Percentiles rank a stretch among this genome's conserved stretches.
These are phyloP conservation scores for Synaphobranchus kaupii DNA, from an alignment of 2,797 vertebrate species.

Conservation along the genomic window DNA sequence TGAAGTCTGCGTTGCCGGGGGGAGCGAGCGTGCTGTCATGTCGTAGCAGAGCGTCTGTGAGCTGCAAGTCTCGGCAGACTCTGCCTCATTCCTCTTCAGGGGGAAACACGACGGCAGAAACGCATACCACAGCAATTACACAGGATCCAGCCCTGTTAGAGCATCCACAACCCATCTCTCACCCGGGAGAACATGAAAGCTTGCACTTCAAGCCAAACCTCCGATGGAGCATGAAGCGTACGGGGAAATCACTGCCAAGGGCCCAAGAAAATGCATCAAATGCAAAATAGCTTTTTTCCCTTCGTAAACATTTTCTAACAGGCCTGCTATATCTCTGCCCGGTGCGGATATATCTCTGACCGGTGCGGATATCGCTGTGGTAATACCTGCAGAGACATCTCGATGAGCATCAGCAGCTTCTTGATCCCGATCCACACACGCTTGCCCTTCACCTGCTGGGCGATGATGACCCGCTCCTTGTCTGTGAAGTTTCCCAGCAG, in stretches of 20 bases:
- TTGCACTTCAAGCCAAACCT: too few species aligned
- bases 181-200: too few species aligned
- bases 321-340: too few species aligned
- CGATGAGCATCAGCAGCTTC: constrained; percentile 95
- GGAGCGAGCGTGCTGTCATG: constrained; percentile 65
- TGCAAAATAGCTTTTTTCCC: too few species aligned
- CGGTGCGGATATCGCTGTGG: too few species aligned
- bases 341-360: too few species aligned
- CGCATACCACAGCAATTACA: constrained; percentile 74
- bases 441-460: constrained; percentile 79
- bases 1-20: constrained; percentile 73
- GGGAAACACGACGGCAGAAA: constrained; percentile 49
- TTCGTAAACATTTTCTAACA: too few species aligned
- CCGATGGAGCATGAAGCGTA: too few species aligned
- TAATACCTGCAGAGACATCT: constrained; percentile 92
- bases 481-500: constrained; percentile 91
- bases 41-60: constrained; percentile 69
- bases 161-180: background rate
- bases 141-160: constrained; percentile 47
- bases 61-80: constrained; percentile 87
- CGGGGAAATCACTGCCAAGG: too few species aligned
- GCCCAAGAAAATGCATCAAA: too few species aligned
- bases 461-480: constrained; percentile 81
- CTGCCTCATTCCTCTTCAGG: constrained; percentile 62
- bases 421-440: constrained; percentile 90